Evolutionary conservation across 1,140 invertebrate genomes (phyloP).

Genomic region (Drosophila persimilis): DNA sequence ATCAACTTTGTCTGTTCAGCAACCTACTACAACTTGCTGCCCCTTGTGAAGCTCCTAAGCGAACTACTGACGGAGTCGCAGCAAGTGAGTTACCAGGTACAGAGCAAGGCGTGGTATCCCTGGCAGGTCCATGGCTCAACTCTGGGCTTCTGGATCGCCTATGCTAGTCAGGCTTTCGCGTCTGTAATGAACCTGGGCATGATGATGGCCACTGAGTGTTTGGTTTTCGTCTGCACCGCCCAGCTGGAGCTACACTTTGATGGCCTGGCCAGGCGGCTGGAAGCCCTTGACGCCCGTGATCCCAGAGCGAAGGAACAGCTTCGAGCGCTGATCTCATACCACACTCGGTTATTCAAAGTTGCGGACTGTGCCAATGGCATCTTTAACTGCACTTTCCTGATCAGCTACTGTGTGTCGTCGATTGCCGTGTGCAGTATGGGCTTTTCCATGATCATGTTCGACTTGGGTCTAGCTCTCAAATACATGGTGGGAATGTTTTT

Average conservation of each 20-base stretch:
- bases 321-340: background rate
- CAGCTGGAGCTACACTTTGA: constrained; percentile 18
- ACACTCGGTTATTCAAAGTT: background rate
- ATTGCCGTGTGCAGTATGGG: background rate
- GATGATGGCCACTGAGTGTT: constrained; percentile 1
- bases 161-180: background rate
- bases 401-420: background rate
- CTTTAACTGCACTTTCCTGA: constrained; percentile 6
- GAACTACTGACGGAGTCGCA: background rate
- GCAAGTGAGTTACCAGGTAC: background rate
- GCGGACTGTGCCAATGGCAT: background rate
- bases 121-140: constrained; percentile 1
- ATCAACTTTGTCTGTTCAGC: background rate
- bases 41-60: background rate
- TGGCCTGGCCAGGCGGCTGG: background rate
- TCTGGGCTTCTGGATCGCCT: background rate
- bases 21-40: background rate
- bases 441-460: background rate
- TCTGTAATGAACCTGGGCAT: background rate
- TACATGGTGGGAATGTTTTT: constrained; percentile 6
- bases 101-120: background rate
- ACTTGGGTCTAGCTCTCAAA: background rate
- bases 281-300: background rate
- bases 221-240: background rate
- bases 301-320: background rate